Conservation (phyloP, 2,888 invertebrate species). For the Dexiosoma caninum region DNA sequence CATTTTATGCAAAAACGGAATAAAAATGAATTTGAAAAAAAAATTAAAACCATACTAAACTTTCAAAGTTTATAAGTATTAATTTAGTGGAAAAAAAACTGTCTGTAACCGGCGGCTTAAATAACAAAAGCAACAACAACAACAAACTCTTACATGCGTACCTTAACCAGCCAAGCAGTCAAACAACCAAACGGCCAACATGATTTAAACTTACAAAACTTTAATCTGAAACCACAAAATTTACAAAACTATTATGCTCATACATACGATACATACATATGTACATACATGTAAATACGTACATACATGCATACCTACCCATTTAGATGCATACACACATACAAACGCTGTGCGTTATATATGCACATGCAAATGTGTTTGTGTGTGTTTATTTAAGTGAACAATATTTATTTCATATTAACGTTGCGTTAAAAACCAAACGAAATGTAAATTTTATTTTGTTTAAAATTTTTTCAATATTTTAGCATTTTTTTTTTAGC, state of each 20-base stretch:
- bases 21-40: neutral
- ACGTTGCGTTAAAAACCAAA: constrained; percentile 36
- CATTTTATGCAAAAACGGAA: constrained; percentile 40
- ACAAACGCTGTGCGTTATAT: no score
- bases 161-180: neutral
- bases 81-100: neutral
- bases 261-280: no score
- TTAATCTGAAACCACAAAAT: constrained; percentile 42
- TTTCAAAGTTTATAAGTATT: constrained; percentile 30
- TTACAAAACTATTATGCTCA: constrained; percentile 38
- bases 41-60: constrained; percentile 1
- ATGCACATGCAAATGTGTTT: neutral
- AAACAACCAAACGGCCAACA: neutral
- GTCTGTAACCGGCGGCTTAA: neutral
- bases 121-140: neutral
- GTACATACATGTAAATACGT: no score
- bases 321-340: no score
- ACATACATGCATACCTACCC: no score
- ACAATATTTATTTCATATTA: constrained; percentile 22
- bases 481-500: constrained; percentile 33
- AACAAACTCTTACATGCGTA: constrained; percentile 22
- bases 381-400: neutral
- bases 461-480: constrained; percentile 22
- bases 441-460: constrained; percentile 53
- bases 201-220: constrained; percentile 41